Evolutionary conservation across 2,113 vertebrate species (phyloP), one percentile per base, ranked within the genome.

Genomic region (Platichthys flesus): DNA sequence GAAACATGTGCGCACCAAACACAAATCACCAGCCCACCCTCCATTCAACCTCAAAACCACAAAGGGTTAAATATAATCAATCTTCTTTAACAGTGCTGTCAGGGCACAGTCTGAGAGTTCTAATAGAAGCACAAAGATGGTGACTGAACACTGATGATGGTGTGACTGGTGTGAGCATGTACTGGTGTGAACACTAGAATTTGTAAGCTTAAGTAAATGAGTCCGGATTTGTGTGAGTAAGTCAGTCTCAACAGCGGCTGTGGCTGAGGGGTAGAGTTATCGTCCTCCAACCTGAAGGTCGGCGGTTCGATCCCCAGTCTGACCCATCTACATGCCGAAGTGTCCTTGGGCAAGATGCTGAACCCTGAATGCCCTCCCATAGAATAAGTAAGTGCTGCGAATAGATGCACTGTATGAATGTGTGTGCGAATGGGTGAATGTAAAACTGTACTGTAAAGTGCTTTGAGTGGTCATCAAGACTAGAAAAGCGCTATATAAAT

Each of bases 11-110:
- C 55, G 74, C 61, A 74, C 76, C 86, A 87, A 83, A 28, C 26
- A 28, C 26, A 28, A 2, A 90, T 85, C 62, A 71, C 84, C 79
- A 88, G 86, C 91, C 90, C 88, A 89, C 89, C 83, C 88, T 88
- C 89, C 69, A 52, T 77, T 89, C 88, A 92, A 90, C 93, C 93
- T 89, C 86, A 84, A 90, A 92, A 93, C 93, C 92, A 91, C 93
- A 83, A 88, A 88, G 91, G 92, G 93, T 93, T 93, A 94, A 93
- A 90, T 89, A 90, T 92, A 91, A 94, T 94, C 90, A 91, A 93
- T 94, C 93, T 93, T 93, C 89, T 89, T 91, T 92, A 93, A 92
- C 90, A 89, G 85, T 87, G 87, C 91, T 94, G 93, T 94, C 93
- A 93, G 76, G 81, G 63, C 63, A 84, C 70, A 82, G 91, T 88